Base-by-base conservation (phyloP, 2,888 invertebrate genomes). In the Morpho achilles region DNA sequence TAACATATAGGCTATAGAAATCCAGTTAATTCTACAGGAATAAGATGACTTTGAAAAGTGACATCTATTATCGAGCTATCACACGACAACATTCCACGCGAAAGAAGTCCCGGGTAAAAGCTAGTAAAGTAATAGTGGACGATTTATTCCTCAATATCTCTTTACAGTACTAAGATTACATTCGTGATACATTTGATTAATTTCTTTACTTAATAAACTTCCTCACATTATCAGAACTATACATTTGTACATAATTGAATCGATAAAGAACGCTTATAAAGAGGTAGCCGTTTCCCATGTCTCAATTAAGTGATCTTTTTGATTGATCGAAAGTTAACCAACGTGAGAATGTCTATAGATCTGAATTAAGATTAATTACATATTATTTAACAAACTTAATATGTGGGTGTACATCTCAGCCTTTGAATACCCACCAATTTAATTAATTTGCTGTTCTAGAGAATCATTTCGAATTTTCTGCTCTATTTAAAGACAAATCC, bases 291-390 rank as follows among this genome's bases (percentile, higher is more conserved):
- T 56, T 67, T 69, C 68, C 62, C 65, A 69, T 63, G 63, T 62
- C 63, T 60, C 66, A 66, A 70, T 69, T 64, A 68, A 63, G 63
- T 60, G 62, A 67, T 63, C 64, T 56, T 61, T 63, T 66, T 67
- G 68, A 69, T 67, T 64, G 68, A 69, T 69, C 62, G 67, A 67
- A 69, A 66, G 67, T 65, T 60, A 55, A 61, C 60, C 48, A 62
- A 66, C 68, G 67, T 69, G 69, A 66, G 66, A 68, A 68, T 58
- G 57, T 55, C 49, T 40, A 56, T 59, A 58, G 23, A 59, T 54
- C 59, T 59, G 55, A 63, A 67, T 63, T 63, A 64, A 59, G 59
- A 69, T 69, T 67, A 65, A 67, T 68, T 56, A 32, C 16, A 9
- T 41, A 46, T 16, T 42, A 42, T 39, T 50, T 9, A 44, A 32